Evolutionary conservation across 2,113 vertebrate species (phyloP).

Genomic region (Hypocryptadius cinnamomeus): DNA sequence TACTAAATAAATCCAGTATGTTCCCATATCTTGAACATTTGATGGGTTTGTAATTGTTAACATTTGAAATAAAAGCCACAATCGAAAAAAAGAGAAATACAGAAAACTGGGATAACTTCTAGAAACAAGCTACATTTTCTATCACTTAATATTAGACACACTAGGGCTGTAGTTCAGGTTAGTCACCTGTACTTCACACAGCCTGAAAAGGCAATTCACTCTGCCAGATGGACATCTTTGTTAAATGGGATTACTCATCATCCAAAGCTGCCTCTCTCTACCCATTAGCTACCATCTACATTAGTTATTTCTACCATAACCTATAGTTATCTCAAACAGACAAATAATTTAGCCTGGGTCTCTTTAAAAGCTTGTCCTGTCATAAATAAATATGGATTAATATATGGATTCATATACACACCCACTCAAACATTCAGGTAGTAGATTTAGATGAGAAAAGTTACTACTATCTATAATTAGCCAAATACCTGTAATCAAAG

Average conservation of each 20-base stretch:
- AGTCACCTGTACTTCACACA: not conserved
- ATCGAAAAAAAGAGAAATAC: not conserved
- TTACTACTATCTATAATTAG: not conserved
- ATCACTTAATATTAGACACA: not conserved
- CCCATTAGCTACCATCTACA: not conserved
- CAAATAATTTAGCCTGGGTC: not conserved
- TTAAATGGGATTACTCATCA: not conserved
- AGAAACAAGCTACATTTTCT: not conserved
- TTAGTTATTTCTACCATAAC: not conserved
- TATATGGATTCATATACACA: not conserved
- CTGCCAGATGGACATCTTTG: not conserved
- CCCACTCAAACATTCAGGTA: not conserved
- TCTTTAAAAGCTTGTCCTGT: not conserved
- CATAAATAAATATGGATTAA: not conserved
- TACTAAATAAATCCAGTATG: not conserved
- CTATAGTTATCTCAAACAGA: not conserved
- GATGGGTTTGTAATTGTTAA: not conserved
- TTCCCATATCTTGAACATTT: not conserved
- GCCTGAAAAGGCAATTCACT: not conserved
- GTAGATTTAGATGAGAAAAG: not conserved
- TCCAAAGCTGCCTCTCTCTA: not conserved
- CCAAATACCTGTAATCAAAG: not conserved
- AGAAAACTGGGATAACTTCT: not conserved
- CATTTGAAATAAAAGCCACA: not conserved
- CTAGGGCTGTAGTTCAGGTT: not conserved